These are phyloP conservation scores for Itoplectis maculator DNA, from an alignment of 2,888 invertebrate genomes.

Conservation along the genomic window DNA sequence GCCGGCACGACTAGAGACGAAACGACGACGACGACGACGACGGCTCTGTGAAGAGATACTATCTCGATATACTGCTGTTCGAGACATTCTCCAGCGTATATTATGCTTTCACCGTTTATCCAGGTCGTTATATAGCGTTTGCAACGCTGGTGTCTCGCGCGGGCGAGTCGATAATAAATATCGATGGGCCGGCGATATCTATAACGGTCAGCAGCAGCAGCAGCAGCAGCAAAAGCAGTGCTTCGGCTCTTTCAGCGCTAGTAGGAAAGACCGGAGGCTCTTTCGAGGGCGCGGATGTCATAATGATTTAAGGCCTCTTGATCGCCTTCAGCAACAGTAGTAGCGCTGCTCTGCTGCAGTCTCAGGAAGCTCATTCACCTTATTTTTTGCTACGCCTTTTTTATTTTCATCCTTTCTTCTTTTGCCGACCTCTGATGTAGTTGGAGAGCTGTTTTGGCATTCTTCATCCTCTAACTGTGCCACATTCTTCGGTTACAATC, in stretches of 20 bases:
- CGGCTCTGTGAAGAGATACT: conserved; percentile 21
- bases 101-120: conserved; percentile 69
- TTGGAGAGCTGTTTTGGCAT: conserved; percentile 3
- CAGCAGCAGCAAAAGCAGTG: conserved; percentile 2
- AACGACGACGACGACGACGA: conserved; percentile 14
- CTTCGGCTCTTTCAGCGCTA: conserved; percentile 27
- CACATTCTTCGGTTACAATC: not conserved
- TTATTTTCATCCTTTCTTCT: not conserved
- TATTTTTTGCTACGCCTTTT: not conserved
- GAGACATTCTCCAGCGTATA: conserved; percentile 62
- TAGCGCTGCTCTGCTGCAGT: no score
- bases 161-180: conserved; percentile 63
- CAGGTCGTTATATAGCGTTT: conserved; percentile 59
- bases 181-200: conserved; percentile 65
- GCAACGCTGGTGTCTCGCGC: conserved; percentile 34
- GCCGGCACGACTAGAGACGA: conserved; percentile 14
- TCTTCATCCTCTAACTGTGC: conserved; percentile 9
- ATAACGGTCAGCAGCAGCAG: conserved; percentile 55
- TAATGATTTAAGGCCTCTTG: conserved; percentile 46
- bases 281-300: conserved; percentile 52
- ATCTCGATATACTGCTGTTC: conserved; percentile 26
- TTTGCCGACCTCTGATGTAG: not conserved
- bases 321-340: conserved; percentile 27
- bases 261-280: conserved; percentile 57
- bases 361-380: conserved; percentile 15